Base-by-base conservation (phyloP, 2,797 vertebrate genomes). In the Acipenser transmontanus region DNA sequence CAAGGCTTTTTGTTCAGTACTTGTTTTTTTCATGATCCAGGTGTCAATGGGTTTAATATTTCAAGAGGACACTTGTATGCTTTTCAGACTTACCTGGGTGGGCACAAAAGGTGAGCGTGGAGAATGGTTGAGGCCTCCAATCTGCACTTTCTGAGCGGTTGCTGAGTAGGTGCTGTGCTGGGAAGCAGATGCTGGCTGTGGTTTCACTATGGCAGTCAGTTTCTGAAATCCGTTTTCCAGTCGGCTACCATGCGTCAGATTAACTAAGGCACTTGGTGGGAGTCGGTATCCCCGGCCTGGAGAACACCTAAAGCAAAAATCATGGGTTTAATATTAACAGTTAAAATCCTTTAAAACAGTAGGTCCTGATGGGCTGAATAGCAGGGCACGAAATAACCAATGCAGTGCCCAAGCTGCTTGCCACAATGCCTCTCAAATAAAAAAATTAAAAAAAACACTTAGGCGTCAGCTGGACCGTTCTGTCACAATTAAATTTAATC, bases 221-320 rank as follows among this genome's bases (percentile, higher is more conserved):
- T 97, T 97, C 78, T 94, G 91, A 66, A 84, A 87, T 68, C 87
- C 88, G 69, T 83, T 89, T 79, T 98, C 95, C 67, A 84, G 84
- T 50, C 96, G 91, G 74, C 70, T 80, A 34, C 97, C 96, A 13
- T 98, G 91, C 78, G 94, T 94, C 69, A 98, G 82, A 77, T 97
- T 98, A 69, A 98, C 94, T 85, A 99, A 94, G 82, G 97, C 96
- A 81, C 91, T 93, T 79, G 94, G 89, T 13, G 96, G 96, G 72
- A 98, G 82, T 74, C 97, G 92, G 84, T 99, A 99, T 59, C 92
- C 91, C 67, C 89, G 89, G 50, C 87, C 87, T n/a, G 91, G 85
- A 0, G 91, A 81, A 67, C 92, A 94, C 81, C 96, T 99, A 74
- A 12, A 34, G 34, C 34, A 34, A 34, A 34, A 34, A 34, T 34